Conservation (phyloP, 53 echinoderm and acorn worm genomes). For the Temnopleurus reevesii region DNA sequence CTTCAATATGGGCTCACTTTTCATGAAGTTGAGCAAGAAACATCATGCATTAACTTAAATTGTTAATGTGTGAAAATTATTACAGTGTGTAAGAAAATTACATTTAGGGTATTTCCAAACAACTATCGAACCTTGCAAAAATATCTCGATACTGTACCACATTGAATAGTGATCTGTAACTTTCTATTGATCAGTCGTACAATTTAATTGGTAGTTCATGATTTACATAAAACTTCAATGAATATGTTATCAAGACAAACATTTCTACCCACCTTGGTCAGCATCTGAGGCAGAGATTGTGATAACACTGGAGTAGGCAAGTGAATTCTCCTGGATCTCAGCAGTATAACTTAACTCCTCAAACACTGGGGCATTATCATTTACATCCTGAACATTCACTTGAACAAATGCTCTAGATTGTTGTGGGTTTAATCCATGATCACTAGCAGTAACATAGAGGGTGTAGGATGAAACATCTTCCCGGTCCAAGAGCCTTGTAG, state of each 20-base stretch:
- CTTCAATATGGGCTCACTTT: no score
- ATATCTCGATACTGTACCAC: neutral
- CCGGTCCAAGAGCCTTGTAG: slow-evolving; percentile 70
- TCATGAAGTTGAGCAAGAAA: no score
- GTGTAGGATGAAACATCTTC: slow-evolving; percentile 79
- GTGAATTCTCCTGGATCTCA: slow-evolving; percentile 75
- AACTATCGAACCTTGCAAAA: no score
- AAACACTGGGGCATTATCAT: slow-evolving; percentile 94
- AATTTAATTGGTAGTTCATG: no score
- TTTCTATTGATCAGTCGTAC: no score
- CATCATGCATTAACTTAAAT: no score
- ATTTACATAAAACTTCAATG: no score
- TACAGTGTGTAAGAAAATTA: no score
- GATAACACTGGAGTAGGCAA: slow-evolving; percentile 71
- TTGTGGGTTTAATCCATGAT: slow-evolving; percentile 84
- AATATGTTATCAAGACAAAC: neutral
- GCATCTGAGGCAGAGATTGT: slow-evolving; percentile 89
- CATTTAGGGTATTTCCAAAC: no score
- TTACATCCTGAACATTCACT: slow-evolving; percentile 85
- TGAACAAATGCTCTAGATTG: slow-evolving; percentile 85
- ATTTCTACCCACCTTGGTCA: slow-evolving; percentile 76
- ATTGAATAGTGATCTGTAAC: neutral
- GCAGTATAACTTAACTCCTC: slow-evolving; percentile 55
- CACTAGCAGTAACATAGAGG: slow-evolving; percentile 83
- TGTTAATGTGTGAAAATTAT: no score